Evolutionary conservation across 2,113 vertebrate genomes (phyloP).

Genomic region (Cephalopterus ornatus): DNA sequence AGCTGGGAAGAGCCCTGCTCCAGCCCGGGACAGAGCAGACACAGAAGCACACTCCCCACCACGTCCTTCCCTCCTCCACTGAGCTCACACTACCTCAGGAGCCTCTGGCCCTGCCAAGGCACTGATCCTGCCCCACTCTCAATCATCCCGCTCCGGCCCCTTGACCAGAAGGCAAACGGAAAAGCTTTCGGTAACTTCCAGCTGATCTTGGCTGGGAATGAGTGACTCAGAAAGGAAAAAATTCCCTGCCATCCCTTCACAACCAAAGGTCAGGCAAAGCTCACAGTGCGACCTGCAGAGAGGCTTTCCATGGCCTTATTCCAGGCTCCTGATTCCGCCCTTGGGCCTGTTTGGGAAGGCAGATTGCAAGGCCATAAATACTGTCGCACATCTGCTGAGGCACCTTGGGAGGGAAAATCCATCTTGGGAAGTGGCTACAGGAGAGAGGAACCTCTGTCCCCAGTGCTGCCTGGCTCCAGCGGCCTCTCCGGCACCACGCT

Average conservation of each 20-base stretch:
- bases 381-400: background rate
- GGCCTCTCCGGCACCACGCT: accelerated
- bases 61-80: background rate
- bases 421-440: background rate
- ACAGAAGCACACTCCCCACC: background rate
- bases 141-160: background rate
- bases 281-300: background rate
- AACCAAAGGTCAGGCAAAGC: conserved; percentile 41
- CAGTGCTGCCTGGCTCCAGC: accelerated
- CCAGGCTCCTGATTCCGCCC: background rate
- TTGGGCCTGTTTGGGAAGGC: background rate
- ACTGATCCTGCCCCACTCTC: background rate
- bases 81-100: background rate
- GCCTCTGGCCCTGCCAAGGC: background rate
- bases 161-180: conserved; percentile 17
- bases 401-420: background rate
- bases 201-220: conserved; percentile 7
- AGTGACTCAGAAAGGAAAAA: conserved; percentile 46
- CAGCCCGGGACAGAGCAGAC: accelerated
- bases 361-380: background rate
- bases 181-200: conserved; percentile 46
- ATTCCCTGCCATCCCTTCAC: background rate
- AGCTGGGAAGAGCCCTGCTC: background rate
- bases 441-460: background rate
- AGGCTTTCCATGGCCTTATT: background rate